Evolutionary conservation across 2,888 invertebrate species (phyloP), one percentile per base, ranked within the genome.

Genomic region (Drosophila neotestacea): DNA sequence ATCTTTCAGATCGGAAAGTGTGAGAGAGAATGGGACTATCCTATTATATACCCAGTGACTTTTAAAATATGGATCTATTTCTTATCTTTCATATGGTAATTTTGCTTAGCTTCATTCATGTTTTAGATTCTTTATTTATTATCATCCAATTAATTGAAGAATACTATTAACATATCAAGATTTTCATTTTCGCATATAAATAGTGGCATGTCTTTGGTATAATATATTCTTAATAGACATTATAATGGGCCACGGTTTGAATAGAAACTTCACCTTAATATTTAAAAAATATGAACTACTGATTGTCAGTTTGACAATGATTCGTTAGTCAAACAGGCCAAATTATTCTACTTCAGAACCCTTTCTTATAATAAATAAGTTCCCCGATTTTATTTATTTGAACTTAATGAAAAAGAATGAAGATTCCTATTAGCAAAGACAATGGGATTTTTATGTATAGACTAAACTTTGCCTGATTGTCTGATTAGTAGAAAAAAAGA

Each of bases 121-220:
- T n/a, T 34, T 28, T 16, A 13, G 28, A 36, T 9, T 6, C 3
- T 42, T 16, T n/a, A 48, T 22, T n/a, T 27, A 41, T 52, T 41
- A 36, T 62, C 28, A 69, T 47, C 47, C 38, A 71, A 60, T 65
- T 65, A 66, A 28, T 52, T 34, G 6, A 56, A 22, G 32, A 42
- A 52, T 56, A 6, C 47, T 36, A 47, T 38, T n/a, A 48, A 28
- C 36, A 42, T 27, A 44, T 38, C 27, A 5, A 38, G 13, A 39
- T 48, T 48, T 22, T 9, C 32, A 44, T 52, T 50, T 63, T 54
- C 34, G 61, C 36, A 47, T 55, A 38, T 60, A 28, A 47, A 61
- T 51, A 36, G 34, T 63, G 10, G 9, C 13, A 16, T 2, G 39
- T 30, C 13, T 51, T 56, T 10, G 13, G 11, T 2, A 34, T 34